Evolutionary conservation across 2,113 vertebrate species (phyloP).

Genomic region (Capricornis sumatraensis): DNA sequence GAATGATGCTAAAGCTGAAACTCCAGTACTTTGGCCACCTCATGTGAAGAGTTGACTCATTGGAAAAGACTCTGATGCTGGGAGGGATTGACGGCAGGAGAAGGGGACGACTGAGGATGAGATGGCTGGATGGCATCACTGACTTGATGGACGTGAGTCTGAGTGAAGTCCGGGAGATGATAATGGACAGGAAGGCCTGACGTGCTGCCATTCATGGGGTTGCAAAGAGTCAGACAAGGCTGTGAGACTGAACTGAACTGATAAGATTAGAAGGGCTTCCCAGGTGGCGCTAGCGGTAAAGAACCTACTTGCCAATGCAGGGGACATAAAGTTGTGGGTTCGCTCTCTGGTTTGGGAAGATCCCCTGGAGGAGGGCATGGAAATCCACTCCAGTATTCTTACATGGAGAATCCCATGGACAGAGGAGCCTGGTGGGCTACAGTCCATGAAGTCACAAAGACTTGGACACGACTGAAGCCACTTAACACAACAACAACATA

Average conservation of each 20-base stretch:
- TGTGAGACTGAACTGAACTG: no score
- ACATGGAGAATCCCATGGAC: neutral
- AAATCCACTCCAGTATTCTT: neutral
- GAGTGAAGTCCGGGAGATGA: no score
- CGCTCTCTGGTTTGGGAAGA: neutral
- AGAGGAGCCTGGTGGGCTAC: neutral
- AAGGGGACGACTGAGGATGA: no score
- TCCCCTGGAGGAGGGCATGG: neutral
- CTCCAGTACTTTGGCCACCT: no score
- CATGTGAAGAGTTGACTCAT: no score
- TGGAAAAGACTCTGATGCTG: no score
- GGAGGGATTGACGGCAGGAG: no score
- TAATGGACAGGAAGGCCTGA: no score
- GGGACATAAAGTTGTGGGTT: neutral
- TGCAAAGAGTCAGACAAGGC: accelerated
- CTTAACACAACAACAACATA: neutral
- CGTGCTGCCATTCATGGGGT: no score
- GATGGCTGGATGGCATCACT: no score
- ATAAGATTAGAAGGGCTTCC: neutral
- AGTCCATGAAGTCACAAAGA: neutral
- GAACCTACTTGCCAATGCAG: neutral
- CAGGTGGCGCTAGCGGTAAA: neutral
- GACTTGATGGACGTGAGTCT: no score
- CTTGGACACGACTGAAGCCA: neutral
- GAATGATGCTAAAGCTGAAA: no score